These are phyloP conservation scores for Drosophila subobscura DNA, from an alignment of 1,140 invertebrate genomes.

Conservation along the genomic window DNA sequence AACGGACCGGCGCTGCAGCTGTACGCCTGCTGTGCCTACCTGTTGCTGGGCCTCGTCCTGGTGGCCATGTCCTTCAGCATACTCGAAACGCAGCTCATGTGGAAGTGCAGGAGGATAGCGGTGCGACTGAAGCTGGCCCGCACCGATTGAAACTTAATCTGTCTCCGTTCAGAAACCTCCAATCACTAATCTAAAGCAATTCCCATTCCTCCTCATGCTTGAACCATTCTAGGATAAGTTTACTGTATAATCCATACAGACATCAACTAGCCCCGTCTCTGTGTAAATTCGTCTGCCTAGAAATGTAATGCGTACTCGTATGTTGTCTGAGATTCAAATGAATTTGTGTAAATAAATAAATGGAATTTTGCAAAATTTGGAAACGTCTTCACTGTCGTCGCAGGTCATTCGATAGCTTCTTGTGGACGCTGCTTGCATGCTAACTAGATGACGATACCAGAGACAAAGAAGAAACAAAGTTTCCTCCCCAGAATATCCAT, in stretches of 20 bases:
- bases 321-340: slow-evolving; percentile 49
- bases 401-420: slow-evolving; percentile 21
- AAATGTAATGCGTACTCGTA: slow-evolving; percentile 38
- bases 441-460: slow-evolving; percentile 17
- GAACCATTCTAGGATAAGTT: slow-evolving; percentile 30
- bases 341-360: slow-evolving; percentile 79
- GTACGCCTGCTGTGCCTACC: slow-evolving; percentile 92
- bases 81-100: slow-evolving; percentile 94
- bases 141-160: slow-evolving; percentile 58
- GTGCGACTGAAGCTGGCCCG: slow-evolving; percentile 82
- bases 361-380: slow-evolving; percentile 69
- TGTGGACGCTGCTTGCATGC: slow-evolving; percentile 15
- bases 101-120: slow-evolving; percentile 89
- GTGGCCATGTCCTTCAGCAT: slow-evolving; percentile 97
- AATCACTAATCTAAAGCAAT: slow-evolving; percentile 31
- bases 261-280: slow-evolving; percentile 43
- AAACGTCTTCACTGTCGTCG: slow-evolving; percentile 11
- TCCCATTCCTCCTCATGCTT: slow-evolving; percentile 11
- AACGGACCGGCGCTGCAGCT: slow-evolving; percentile 88
- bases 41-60: slow-evolving; percentile 93
- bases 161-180: background rate
- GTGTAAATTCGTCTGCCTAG: slow-evolving; percentile 62
- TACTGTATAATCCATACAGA: slow-evolving; percentile 26
- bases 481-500: background rate
- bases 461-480: background rate